Percentiles rank a stretch among this genome's conserved stretches.
Evolutionary conservation across 1,140 invertebrate genomes (phyloP).

Genomic region (Drosophila busckii): DNA sequence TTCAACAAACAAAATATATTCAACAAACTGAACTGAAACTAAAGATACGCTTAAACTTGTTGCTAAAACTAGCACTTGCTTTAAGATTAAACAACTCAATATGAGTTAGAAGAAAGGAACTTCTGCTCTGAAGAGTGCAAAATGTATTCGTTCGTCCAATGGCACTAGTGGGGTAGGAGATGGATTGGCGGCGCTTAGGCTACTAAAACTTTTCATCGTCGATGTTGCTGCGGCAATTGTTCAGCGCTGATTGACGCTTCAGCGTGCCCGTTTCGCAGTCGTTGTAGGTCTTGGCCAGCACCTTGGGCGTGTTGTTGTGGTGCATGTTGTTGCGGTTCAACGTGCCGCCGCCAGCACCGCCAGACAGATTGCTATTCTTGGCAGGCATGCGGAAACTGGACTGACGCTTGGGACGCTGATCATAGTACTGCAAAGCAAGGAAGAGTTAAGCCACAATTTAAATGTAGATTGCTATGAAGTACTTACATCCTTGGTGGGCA

Average conservation of each 20-base stretch:
- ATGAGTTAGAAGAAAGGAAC: constrained; percentile 69
- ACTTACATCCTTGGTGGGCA: constrained; percentile 86
- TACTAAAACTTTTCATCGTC: constrained; percentile 76
- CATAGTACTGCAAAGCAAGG: constrained; percentile 59
- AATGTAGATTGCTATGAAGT: constrained; percentile 16
- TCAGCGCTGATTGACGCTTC: constrained; percentile 85
- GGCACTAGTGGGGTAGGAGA: constrained; percentile 38
- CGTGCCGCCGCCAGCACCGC: constrained; percentile 79
- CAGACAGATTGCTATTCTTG: constrained; percentile 80
- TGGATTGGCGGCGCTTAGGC: background rate
- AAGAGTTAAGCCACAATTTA: background rate
- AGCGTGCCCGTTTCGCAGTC: constrained; percentile 89
- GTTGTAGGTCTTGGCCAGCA: constrained; percentile 80
- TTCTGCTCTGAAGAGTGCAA: constrained; percentile 49
- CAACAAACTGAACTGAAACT: constrained; percentile 3
- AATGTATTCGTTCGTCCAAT: constrained; percentile 44
- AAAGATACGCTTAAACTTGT: background rate
- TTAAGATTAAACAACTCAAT: constrained; percentile 57
- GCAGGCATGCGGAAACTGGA: constrained; percentile 80
- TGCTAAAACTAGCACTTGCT: constrained; percentile 29
- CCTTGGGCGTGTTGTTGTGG: constrained; percentile 84
- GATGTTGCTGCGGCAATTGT: constrained; percentile 78
- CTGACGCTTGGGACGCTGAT: constrained; percentile 80
- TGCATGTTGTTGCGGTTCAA: constrained; percentile 83
- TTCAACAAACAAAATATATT: constrained; percentile 6